Evolutionary conservation across 1,140 invertebrate genomes (phyloP).

Genomic region (Tetragonula clypearis): DNA sequence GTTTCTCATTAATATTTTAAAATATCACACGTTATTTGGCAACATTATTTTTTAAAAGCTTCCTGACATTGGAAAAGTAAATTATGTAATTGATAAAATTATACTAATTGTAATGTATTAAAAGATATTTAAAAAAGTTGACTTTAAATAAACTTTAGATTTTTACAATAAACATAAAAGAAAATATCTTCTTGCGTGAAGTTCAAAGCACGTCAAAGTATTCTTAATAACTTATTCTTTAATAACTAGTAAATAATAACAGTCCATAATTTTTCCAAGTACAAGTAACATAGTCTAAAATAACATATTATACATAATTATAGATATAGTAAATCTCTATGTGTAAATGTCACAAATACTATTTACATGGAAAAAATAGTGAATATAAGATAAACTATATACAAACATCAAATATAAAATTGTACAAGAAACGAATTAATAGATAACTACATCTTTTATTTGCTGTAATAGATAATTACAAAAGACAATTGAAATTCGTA

Average conservation of each 20-base stretch:
- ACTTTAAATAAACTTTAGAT: background rate
- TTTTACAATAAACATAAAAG: background rate
- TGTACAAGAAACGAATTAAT: too few species aligned
- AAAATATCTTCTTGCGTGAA: background rate
- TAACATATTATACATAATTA: background rate
- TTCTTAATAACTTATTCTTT: background rate
- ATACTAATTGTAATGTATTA: background rate
- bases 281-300: background rate
- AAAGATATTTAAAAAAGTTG: background rate
- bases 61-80: background rate
- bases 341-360: background rate
- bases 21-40: background rate
- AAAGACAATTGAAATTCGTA: background rate
- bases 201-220: background rate
- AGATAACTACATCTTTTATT: background rate
- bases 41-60: background rate
- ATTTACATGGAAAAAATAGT: background rate
- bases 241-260: background rate
- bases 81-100: background rate
- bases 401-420: background rate
- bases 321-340: background rate
- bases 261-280: background rate
- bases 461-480: background rate
- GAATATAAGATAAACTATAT: background rate
- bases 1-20: constrained; percentile 3